A percentile compares a stretch with the other conserved stretches of the same genome.
Evolutionary conservation across 2,888 invertebrate species (phyloP).

Genomic region (Iselma pallidipennis): DNA sequence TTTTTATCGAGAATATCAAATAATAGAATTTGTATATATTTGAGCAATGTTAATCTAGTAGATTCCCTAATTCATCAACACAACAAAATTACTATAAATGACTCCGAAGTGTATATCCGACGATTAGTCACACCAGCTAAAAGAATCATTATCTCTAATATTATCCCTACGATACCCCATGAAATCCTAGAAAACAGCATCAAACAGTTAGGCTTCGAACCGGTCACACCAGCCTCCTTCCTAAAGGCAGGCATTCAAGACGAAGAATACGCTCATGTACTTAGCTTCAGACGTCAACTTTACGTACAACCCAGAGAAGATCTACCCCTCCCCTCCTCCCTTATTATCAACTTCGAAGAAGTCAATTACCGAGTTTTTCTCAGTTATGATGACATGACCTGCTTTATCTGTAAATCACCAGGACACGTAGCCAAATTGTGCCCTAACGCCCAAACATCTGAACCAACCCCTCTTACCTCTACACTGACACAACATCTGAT

Average conservation of each 20-base stretch:
- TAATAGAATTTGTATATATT: slow-evolving; percentile 32
- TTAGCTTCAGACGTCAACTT: slow-evolving; percentile 34
- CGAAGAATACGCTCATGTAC: slow-evolving; percentile 29
- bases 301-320: slow-evolving; percentile 18
- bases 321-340: slow-evolving; percentile 7
- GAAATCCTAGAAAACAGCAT: slow-evolving; percentile 19
- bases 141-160: slow-evolving; percentile 38
- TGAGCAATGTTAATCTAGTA: slow-evolving; percentile 22
- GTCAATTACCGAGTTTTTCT: slow-evolving; percentile 27
- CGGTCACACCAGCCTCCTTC: slow-evolving; percentile 27
- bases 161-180: slow-evolving; percentile 33
- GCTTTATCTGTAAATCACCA: slow-evolving; percentile 28
- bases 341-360: slow-evolving; percentile 19
- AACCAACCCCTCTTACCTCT: no score
- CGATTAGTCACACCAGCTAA: slow-evolving; percentile 29
- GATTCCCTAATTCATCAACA: slow-evolving; percentile 24
- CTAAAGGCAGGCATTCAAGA: slow-evolving; percentile 30
- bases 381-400: slow-evolving; percentile 27
- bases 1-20: slow-evolving; percentile 31
- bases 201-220: slow-evolving; percentile 21
- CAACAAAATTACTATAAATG: slow-evolving; percentile 20
- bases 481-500: no score
- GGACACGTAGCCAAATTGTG: slow-evolving; percentile 27
- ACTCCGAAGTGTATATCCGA: slow-evolving; percentile 15
- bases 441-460: no score